Percentiles rank a stretch among this genome's conserved stretches.
phyloP scores from a whole-genome alignment of 64 coral and sea anemone species.

The Platygyra sinensis region DNA sequence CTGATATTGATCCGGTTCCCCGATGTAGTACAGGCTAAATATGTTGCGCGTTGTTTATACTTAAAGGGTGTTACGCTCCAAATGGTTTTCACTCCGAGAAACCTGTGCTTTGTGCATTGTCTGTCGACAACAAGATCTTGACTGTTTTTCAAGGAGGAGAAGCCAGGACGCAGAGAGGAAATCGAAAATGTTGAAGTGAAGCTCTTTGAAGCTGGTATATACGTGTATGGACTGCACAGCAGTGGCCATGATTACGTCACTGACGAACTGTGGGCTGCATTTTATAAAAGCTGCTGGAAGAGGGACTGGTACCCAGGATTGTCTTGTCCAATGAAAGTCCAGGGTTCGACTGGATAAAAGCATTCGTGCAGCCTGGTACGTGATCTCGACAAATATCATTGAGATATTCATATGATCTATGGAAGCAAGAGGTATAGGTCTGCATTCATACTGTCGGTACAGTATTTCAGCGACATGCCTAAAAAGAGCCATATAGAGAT shows the following conservation, averaged over 20 bases:
- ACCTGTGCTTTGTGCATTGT: conserved; percentile 67
- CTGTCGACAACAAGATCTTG: conserved; percentile 65
- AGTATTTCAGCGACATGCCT: no score
- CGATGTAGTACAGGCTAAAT: neutral
- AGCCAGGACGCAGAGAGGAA: conserved; percentile 27
- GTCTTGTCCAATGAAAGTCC: conserved; percentile 66
- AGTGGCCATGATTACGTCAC: conserved; percentile 70
- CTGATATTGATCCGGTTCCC: no score
- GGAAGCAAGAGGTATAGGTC: no score
- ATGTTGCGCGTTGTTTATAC: neutral
- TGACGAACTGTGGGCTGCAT: conserved; percentile 78
- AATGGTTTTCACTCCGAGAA: conserved; percentile 78
- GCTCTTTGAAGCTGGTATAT: conserved; percentile 60
- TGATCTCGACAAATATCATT: neutral
- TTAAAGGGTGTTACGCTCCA: conserved; percentile 67
- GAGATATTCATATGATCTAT: neutral
- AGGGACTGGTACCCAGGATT: conserved; percentile 55
- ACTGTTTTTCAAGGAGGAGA: conserved; percentile 64
- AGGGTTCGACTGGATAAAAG: conserved; percentile 73
- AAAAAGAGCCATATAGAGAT: no score
- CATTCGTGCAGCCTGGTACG: conserved; percentile 57
- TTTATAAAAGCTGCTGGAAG: conserved; percentile 64
- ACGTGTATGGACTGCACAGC: conserved; percentile 44
- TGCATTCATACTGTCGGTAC: no score
- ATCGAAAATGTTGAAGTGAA: conserved; percentile 77